A percentile compares a stretch with the other conserved stretches of the same genome.
phyloP scores from a whole-genome alignment of 2,113 vertebrate genomes.

The Lamprotornis superbus region DNA sequence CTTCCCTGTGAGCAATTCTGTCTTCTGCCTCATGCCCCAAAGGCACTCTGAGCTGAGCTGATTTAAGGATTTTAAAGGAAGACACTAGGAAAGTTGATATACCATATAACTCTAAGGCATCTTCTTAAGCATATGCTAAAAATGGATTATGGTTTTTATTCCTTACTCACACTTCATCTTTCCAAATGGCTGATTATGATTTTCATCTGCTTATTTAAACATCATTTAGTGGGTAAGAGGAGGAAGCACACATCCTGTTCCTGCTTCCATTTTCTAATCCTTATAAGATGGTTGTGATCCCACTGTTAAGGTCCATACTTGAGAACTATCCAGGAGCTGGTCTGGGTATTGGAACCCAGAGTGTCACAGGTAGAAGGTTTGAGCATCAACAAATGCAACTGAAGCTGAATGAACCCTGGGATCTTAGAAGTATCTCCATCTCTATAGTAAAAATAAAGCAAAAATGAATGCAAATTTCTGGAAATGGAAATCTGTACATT shows the following conservation, averaged over 20 bases:
- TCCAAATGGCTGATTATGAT: neutral
- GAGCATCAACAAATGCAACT: neutral
- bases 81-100: neutral
- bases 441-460: neutral
- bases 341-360: neutral
- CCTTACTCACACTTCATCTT: slow-evolving; percentile 16
- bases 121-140: slow-evolving; percentile 18
- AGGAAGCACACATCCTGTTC: neutral
- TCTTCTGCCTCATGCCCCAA: slow-evolving; percentile 9
- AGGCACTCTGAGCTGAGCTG: slow-evolving; percentile 50
- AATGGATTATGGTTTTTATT: slow-evolving; percentile 47
- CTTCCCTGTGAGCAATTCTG: slow-evolving; percentile 5
- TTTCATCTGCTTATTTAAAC: slow-evolving; percentile 29
- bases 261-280: neutral
- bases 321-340: neutral
- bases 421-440: neutral
- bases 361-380: neutral
- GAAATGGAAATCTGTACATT: neutral
- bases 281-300: rapidly evolving
- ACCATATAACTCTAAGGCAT: slow-evolving; percentile 16
- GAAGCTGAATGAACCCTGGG: neutral
- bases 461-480: neutral
- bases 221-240: neutral
- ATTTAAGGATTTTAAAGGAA: slow-evolving; percentile 53
- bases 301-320: neutral